Percentiles rank a stretch among this genome's conserved stretches.
Evolutionary conservation across 2,113 vertebrate genomes (phyloP).

Genomic region (mouse (Mus musculus)): GRCm39 chr15:95032501-95033000

Average conservation of each 20-base stretch:
- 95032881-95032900: background rate
- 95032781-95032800: no score
- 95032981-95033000: background rate
- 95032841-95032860: background rate
- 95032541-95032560: background rate
- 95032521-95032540: background rate
- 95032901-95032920: background rate
- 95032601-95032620: background rate
- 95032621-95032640: background rate
- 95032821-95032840: background rate
- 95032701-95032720: background rate
- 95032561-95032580: constrained; percentile 13
- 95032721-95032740: background rate
- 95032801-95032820: background rate
- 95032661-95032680: constrained; percentile 14
- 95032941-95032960: background rate
- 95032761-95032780: background rate
- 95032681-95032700: background rate
- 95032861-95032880: background rate
- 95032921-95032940: background rate
- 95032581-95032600: constrained; percentile 4
- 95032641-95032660: background rate
- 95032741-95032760: background rate
- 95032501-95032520: background rate
- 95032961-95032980: background rate